Evolutionary conservation across 2,888 invertebrate species (phyloP), one percentile per base, ranked within the genome.

Genomic region (Bruchidius siliquastri): DNA sequence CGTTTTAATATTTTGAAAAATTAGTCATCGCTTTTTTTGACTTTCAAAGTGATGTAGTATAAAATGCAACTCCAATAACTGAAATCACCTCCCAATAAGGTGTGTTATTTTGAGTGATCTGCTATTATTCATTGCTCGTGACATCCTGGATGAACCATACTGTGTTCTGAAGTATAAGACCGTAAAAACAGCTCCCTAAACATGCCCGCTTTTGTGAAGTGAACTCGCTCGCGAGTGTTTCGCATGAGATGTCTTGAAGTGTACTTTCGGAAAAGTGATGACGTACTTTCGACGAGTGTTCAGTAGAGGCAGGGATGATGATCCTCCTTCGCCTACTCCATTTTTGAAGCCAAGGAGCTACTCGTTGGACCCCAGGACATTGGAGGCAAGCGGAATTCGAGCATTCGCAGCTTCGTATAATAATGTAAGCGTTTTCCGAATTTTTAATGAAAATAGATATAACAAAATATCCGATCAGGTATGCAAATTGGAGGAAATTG

Each of bases 341-440:
- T 84, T 78, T 74, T 87, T 88, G 78, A 92, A 93, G 81, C 93
- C 92, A 13, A 89, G 93, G 72, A 93, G 93, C 84, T 88, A 92
- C 76, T 94, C 93, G 0, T 85, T 94, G 84, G 94, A 94, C 84
- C 90, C 93, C 30, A 90, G 91, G 77, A 90, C 92, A 10, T 86
- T 93, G 82, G 92, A 93, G 83, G 87, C 90, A 73, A 92, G 92
- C 74, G 93, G 93, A 66, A 75, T 84, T 32, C 78, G 78, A 70
- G 79, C 78, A 75, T 79, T 83, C 73, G 72, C 68, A 3, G 67
- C 69, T n/a, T 4, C 72, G 26, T 71, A 76, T 49, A 76, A 76
- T 72, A 72, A 32, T 22, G 76, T 76, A 76, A 67, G 71, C 21
- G 1, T 13, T 49, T 49, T 49, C 13, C 1, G 18, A 4, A 49